Evolutionary conservation across 2,113 vertebrate species (phyloP), one percentile per base, ranked within the genome.

Genomic region (Syngnathoides biaculeatus): DNA sequence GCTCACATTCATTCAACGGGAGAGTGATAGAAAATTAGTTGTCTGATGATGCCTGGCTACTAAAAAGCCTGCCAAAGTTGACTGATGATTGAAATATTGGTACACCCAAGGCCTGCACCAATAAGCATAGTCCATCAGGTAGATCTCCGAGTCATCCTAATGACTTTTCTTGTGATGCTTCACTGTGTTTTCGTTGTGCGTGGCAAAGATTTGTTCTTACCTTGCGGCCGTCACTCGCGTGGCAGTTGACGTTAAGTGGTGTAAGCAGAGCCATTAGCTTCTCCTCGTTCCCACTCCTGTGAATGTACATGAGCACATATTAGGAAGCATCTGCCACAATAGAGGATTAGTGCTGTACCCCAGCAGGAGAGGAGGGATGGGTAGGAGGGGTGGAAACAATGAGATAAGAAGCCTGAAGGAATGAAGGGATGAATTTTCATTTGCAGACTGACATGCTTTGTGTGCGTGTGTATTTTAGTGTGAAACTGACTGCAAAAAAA

Each of bases 211-310:
- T 45, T 57, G 74, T 20, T 73, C 93, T 91, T 92, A 98, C 97
- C 94, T 99, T 99, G 75, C 97, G 93, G 40, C 97, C 97, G 71
- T 99, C 97, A 74, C 96, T 99, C 45, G 97, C 97, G 68, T 99
- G 97, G 89, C 97, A 99, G 91, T 99, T 99, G 90, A 98, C 97
- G 90, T 99, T 99, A 84, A 99, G 91, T 74, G 97, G 96, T 22
- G 97, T 99, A 81, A 99, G 93, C 91, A 99, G 90, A 89, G 97
- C 96, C 97, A 98, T 98, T 82, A 99, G 94, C 92, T 99, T 99
- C 91, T 99, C 97, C 91, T 99, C 97, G 92, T 99, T 99, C 89
- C 97, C 97, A 74, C 96, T 98, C 94, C 97, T 98, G 89, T 55
- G 86, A 81, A 81, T 0, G 39, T 26, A 65, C 30, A 59, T 30